phyloP scores from a whole-genome alignment of 2,113 vertebrate genomes.

The Podarcis raffonei region DNA sequence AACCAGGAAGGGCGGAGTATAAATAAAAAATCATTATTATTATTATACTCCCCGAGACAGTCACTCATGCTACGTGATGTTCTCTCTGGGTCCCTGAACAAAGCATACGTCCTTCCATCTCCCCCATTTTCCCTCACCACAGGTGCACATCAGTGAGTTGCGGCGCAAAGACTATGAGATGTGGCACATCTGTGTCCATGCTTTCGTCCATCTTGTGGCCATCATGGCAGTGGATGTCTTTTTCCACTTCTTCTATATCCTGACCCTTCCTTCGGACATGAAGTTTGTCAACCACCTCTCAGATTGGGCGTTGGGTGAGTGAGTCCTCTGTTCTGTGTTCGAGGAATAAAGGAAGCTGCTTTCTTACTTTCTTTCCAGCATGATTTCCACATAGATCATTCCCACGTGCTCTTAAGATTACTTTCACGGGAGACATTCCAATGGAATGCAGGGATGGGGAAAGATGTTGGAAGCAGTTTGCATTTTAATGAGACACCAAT shows the following conservation, averaged over 20 bases:
- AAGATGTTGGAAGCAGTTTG: no score
- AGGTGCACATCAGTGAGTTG: conserved; percentile 83
- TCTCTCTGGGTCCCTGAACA: rapidly evolving
- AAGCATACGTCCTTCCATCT: not conserved
- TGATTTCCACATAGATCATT: not conserved
- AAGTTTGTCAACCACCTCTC: conserved; percentile 87
- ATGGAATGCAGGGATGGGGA: no score
- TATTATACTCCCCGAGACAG: not conserved
- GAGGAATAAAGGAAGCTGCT: no score
- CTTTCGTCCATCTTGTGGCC: conserved; percentile 75
- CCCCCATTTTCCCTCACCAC: not conserved
- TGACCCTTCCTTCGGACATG: conserved; percentile 89
- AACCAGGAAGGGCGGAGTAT: no score
- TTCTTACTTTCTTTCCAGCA: not conserved
- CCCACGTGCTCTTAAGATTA: not conserved
- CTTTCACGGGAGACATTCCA: not conserved
- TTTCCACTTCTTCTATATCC: conserved; percentile 97
- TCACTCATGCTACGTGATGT: not conserved
- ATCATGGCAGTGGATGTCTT: conserved; percentile 84
- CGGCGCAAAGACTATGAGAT: conserved; percentile 85
- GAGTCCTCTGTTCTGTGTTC: rapidly evolving
- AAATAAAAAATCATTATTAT: no score
- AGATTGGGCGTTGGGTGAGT: conserved; percentile 90
- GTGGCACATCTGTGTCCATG: conserved; percentile 84
- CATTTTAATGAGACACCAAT: no score